Percentiles rank a stretch among this genome's conserved stretches.
phyloP scores from a whole-genome alignment of 2,888 invertebrate genomes.

The Apomyelois bistriatella region DNA sequence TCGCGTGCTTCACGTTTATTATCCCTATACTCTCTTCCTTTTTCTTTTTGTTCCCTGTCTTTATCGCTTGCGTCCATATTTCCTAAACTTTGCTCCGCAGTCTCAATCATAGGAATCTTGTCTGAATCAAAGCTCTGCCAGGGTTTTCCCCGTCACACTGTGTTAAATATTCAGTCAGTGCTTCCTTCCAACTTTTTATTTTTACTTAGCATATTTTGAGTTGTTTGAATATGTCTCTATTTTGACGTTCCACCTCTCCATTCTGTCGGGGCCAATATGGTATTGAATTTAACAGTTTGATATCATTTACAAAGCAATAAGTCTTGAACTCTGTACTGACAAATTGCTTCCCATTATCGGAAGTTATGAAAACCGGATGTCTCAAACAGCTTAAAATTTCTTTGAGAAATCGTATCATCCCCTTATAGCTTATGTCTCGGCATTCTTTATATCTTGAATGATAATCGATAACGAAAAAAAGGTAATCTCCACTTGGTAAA shows the following conservation, averaged over 20 bases:
- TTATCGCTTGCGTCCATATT: slow-evolving; percentile 24
- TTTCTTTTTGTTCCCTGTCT: slow-evolving; percentile 23
- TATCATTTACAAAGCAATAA: slow-evolving; percentile 20
- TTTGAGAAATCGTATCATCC: slow-evolving; percentile 20
- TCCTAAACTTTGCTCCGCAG: slow-evolving; percentile 1
- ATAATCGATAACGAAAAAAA: slow-evolving; percentile 25
- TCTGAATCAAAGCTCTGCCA: slow-evolving; percentile 29
- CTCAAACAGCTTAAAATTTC: slow-evolving; percentile 27
- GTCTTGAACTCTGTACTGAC: slow-evolving; percentile 22
- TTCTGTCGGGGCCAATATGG: slow-evolving; percentile 33
- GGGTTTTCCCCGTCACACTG: slow-evolving; percentile 25
- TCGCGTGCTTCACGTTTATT: slow-evolving; percentile 21
- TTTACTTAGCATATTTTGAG: slow-evolving; percentile 23
- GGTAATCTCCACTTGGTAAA: slow-evolving; percentile 20
- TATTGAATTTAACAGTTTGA: slow-evolving; percentile 21
- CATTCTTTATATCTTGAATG: slow-evolving; percentile 27
- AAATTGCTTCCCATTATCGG: slow-evolving; percentile 29
- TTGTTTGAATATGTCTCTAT: slow-evolving; percentile 29
- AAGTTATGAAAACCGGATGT: slow-evolving; percentile 20
- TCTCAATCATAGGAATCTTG: slow-evolving; percentile 22
- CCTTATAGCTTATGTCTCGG: slow-evolving; percentile 7
- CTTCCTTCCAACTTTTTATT: slow-evolving; percentile 21
- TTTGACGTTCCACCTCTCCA: slow-evolving; percentile 32
- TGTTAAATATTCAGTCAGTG: slow-evolving; percentile 24
- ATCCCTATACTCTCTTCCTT: slow-evolving; percentile 26